Evolutionary conservation across 1,140 invertebrate species (phyloP).

Genomic region (Euwallacea fornicatus): DNA sequence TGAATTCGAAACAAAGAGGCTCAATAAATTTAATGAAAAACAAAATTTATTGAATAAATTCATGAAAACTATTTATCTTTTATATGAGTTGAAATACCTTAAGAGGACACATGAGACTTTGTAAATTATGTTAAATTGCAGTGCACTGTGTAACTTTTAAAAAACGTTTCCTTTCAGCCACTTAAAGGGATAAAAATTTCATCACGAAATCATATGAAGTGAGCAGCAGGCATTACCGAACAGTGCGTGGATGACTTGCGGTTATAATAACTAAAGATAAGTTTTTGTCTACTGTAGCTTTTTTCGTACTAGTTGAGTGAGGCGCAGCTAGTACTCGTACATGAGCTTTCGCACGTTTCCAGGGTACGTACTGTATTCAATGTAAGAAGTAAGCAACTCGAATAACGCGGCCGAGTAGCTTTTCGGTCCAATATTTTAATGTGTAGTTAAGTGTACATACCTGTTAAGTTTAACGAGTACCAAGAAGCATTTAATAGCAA

Average conservation of each 20-base stretch:
- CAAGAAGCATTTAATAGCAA: constrained; percentile 36
- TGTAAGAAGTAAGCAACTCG: constrained; percentile 7
- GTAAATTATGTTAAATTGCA: too few relatives aligned
- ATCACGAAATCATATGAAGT: constrained; percentile 15
- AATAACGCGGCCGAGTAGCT: neutral
- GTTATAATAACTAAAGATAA: too few relatives aligned
- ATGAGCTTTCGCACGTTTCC: constrained; percentile 37
- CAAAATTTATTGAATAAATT: too few relatives aligned
- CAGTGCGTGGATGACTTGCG: too few relatives aligned
- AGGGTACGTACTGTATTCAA: constrained; percentile 33
- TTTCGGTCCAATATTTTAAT: constrained; percentile 15
- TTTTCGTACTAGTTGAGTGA: constrained; percentile 20
- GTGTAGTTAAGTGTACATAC: constrained; percentile 32
- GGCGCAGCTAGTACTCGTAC: constrained; percentile 19
- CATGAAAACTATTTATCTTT: too few relatives aligned
- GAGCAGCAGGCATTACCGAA: constrained; percentile 13
- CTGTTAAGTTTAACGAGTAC: constrained; percentile 35
- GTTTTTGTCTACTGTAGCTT: constrained; percentile 11
- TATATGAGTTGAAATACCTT: too few relatives aligned
- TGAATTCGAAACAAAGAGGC: too few relatives aligned
- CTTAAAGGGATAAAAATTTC: constrained; percentile 29
- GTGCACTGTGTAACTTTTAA: too few relatives aligned
- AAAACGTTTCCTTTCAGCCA: constrained; percentile 48
- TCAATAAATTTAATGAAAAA: too few relatives aligned
- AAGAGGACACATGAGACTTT: too few relatives aligned